phyloP scores from a whole-genome alignment of 2,113 vertebrate species.

The Anthoscopus minutus region DNA sequence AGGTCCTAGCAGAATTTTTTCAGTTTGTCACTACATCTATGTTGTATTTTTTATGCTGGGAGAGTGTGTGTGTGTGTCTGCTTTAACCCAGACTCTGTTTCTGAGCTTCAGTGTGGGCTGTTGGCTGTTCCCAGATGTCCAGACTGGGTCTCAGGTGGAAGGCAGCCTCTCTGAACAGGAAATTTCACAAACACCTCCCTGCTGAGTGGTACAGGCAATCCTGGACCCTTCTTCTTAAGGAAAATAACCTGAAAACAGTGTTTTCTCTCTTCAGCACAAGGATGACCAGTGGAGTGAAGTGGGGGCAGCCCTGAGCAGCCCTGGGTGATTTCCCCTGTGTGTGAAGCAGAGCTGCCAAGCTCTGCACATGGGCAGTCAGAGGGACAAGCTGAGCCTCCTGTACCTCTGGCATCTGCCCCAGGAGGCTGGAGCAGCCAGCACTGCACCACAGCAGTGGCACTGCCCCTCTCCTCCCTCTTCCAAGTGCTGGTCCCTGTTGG shows the following conservation, averaged over 20 bases:
- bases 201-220: not conserved
- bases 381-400: not conserved
- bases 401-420: not conserved
- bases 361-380: fast-evolving
- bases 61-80: fast-evolving
- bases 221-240: not conserved
- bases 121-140: not conserved
- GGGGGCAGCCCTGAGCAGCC: not conserved
- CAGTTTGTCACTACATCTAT: not conserved
- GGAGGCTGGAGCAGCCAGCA: not conserved
- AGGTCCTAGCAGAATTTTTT: not conserved
- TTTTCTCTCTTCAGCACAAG: not conserved
- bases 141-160: not conserved
- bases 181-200: not conserved
- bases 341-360: not conserved
- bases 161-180: not conserved
- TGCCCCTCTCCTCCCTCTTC: not conserved
- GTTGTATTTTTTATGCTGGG: fast-evolving
- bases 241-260: not conserved
- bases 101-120: not conserved
- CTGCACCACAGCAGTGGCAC: not conserved
- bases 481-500: no score
- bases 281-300: not conserved
- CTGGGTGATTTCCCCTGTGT: not conserved
- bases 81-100: not conserved